These are phyloP conservation scores for Petrolisthes manimaculis DNA, from an alignment of 2,888 invertebrate genomes.

Conservation along the genomic window DNA sequence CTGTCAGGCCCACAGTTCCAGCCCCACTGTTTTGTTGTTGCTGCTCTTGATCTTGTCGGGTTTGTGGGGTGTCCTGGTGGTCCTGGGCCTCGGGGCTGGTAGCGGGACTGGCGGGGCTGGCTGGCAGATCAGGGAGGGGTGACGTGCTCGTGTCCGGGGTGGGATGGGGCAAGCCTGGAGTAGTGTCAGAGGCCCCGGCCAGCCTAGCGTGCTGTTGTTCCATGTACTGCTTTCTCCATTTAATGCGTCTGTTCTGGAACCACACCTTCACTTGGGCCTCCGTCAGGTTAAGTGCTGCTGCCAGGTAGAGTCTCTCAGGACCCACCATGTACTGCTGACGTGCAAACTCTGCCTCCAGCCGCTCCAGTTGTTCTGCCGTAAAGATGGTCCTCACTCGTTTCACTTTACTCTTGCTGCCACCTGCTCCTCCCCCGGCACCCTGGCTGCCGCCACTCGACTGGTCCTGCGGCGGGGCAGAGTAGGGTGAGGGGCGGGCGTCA, in stretches of 20 bases:
- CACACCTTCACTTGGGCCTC: conserved; percentile 81
- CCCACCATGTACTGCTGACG: conserved; percentile 98
- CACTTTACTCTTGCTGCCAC: conserved; percentile 42
- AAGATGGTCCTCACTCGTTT: conserved; percentile 96
- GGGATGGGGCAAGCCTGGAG: conserved; percentile 34
- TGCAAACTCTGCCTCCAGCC: conserved; percentile 94
- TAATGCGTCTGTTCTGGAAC: conserved; percentile 94
- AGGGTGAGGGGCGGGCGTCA: conserved; percentile 47
- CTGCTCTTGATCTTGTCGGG: conserved; percentile 23
- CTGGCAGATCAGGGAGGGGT: conserved; percentile 14
- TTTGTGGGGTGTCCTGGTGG: conserved; percentile 12
- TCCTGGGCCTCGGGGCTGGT: conserved; percentile 34
- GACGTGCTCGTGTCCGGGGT: conserved; percentile 26
- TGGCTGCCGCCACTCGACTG: neutral
- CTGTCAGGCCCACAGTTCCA: neutral
- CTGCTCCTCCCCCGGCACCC: neutral
- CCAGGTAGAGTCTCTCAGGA: conserved; percentile 91
- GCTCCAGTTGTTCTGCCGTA: conserved; percentile 94
- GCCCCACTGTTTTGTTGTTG: neutral
- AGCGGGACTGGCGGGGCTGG: conserved; percentile 36
- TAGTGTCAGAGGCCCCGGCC: conserved; percentile 2
- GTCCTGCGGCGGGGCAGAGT: conserved; percentile 48
- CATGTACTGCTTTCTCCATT: conserved; percentile 95
- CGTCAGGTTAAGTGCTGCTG: conserved; percentile 86
- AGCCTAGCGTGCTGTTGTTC: conserved; percentile 91